phyloP scores from a whole-genome alignment of 2,113 vertebrate species.

The Daubentonia madagascariensis region DNA sequence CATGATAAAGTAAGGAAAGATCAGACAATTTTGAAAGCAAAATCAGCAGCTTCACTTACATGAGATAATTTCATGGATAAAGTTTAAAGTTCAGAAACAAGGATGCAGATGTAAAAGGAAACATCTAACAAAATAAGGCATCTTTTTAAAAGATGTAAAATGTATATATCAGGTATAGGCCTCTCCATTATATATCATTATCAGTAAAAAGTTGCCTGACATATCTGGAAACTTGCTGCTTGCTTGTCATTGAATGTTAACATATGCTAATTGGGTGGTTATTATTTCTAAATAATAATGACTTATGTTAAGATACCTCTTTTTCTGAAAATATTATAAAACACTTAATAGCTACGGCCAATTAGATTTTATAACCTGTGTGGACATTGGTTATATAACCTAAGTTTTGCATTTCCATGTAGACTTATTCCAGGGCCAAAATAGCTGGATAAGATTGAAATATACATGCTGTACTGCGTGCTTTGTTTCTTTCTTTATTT shows the following conservation, averaged over 20 bases:
- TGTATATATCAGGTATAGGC: rapidly evolving
- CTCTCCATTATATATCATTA: neutral
- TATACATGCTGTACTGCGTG: rapidly evolving
- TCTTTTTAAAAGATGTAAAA: neutral
- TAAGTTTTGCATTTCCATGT: neutral
- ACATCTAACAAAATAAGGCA: neutral
- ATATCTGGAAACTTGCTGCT: neutral
- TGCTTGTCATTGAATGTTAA: neutral
- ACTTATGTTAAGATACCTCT: neutral
- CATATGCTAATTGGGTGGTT: neutral
- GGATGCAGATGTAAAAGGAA: neutral
- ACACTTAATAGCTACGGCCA: neutral
- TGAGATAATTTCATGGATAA: neutral
- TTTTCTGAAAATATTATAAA: neutral
- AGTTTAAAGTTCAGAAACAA: neutral
- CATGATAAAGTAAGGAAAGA: neutral
- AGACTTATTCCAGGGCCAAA: neutral
- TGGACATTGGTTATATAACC: neutral
- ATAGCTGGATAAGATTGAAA: neutral
- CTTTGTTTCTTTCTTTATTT: neutral
- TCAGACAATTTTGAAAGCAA: neutral
- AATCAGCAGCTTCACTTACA: neutral
- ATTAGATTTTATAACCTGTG: neutral
- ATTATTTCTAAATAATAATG: neutral
- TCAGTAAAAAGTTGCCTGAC: neutral